These are phyloP conservation scores for Calliphora vomitoria DNA, from an alignment of 2,888 invertebrate genomes.

Conservation along the genomic window DNA sequence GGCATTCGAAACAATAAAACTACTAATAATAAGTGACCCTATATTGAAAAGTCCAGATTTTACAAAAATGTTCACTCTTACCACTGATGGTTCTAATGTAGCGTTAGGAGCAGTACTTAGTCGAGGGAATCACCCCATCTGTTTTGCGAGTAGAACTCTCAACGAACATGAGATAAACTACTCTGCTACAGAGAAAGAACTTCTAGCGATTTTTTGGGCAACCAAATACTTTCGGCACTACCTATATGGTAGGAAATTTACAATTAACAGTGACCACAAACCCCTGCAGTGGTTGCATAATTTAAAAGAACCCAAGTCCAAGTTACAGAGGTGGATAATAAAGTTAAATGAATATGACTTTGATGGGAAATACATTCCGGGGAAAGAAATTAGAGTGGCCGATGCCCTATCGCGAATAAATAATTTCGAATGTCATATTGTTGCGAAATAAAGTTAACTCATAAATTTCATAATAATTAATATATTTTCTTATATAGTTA, in stretches of 20 bases:
- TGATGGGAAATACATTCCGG: constrained; percentile 45
- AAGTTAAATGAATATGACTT: constrained; percentile 40
- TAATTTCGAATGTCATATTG: no score
- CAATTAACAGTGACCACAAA: constrained; percentile 20
- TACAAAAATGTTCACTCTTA: no score
- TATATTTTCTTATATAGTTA: no score
- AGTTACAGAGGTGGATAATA: constrained; percentile 39
- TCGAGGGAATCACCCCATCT: no score
- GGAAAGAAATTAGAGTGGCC: background rate
- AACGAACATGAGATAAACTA: background rate
- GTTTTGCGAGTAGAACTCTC: no score
- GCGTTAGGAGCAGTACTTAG: no score
- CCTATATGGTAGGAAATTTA: constrained; percentile 37
- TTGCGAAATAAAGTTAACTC: no score
- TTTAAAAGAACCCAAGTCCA: constrained; percentile 19
- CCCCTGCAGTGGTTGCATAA: constrained; percentile 36
- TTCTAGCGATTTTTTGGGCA: constrained; percentile 48
- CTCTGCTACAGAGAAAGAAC: constrained; percentile 31
- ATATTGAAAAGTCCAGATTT: no score
- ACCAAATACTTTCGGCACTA: constrained; percentile 40
- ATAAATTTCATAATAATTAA: no score
- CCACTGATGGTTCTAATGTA: no score
- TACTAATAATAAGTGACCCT: no score
- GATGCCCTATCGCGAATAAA: constrained; percentile 39
- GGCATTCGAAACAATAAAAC: no score